Base-by-base conservation (phyloP, 2,113 vertebrate genomes). In the Ctenomys sociabilis region DNA sequence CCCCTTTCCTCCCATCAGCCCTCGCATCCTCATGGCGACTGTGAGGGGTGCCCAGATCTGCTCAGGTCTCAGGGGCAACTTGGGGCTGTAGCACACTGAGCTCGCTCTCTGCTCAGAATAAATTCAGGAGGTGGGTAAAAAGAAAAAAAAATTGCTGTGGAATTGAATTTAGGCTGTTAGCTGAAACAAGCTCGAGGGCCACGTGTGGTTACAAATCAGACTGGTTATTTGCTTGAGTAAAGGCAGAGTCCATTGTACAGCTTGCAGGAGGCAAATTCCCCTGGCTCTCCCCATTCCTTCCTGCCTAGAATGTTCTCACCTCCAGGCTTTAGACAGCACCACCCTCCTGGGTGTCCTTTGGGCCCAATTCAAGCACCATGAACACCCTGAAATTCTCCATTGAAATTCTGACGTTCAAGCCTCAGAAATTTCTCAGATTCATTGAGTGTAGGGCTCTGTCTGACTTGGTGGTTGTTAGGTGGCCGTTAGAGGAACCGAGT, bases 271-370 rank as follows among this genome's bases (percentile, higher is more conserved):
- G 43, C 12, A 40, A 72, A 14, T 28, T 45, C 78, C 22, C 22
- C 7, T 11, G 52, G 37, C 40, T 1, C 11, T 9, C 57, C 54
- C 35, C 57, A 40, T 49, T 21, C 37, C 89, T 70, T 24, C 75
- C 64, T 81, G 66, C 4, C 86, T 72, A 64, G 85, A 57, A 30
- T 17, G 17, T 52, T 49, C 57, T 90, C 17, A 3, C 24, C 7
- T 7, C 16, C 6, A n/a, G 3, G 2, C 24, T 0, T 14, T 3
- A 12, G 37, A 13, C 1, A 0, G 11, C 35, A 49, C 17, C 11
- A 3, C 7, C 0, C 10, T 78, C 30, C 30, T 17, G 0, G 17
- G 0, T 30, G 64, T 24, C 68, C 35, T 17, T 7, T 40, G 68
- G 49, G 49, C 26, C 40, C 35, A 5, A 2, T 24, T 63, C 10